Evolutionary conservation across 2,797 vertebrate species (phyloP).

Genomic region (Smutsia temminckii): DNA sequence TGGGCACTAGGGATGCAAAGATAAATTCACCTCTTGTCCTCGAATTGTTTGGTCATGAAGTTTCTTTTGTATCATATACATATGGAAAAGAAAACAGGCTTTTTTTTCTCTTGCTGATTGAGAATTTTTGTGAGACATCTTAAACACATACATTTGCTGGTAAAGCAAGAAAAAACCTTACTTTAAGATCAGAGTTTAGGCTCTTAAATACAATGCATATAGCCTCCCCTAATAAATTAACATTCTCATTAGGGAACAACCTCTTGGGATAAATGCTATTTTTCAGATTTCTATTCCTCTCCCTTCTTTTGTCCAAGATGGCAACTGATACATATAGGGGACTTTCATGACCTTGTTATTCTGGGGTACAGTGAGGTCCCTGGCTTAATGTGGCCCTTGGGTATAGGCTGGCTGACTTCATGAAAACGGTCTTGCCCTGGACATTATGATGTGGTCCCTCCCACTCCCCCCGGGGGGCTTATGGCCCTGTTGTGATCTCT

Average conservation of each 20-base stretch:
- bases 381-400: neutral
- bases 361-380: neutral
- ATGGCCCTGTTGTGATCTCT: neutral
- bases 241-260: neutral
- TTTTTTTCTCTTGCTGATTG: slow-evolving; percentile 12
- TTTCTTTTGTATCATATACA: neutral
- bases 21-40: neutral
- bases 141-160: neutral
- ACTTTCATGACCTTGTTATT: neutral
- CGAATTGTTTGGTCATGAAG: slow-evolving; percentile 27
- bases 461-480: neutral
- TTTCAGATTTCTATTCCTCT: slow-evolving; percentile 39
- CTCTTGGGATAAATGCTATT: neutral
- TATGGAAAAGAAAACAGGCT: neutral
- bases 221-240: neutral
- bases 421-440: neutral
- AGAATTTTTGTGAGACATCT: neutral
- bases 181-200: slow-evolving; percentile 30
- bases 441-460: neutral
- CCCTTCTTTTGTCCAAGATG: slow-evolving; percentile 9
- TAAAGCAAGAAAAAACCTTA: neutral
- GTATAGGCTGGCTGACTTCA: neutral
- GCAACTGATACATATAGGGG: neutral
- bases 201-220: neutral
- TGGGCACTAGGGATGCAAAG: neutral